phyloP scores from a whole-genome alignment of 1,140 invertebrate genomes.

The Zaprionus africanus region DNA sequence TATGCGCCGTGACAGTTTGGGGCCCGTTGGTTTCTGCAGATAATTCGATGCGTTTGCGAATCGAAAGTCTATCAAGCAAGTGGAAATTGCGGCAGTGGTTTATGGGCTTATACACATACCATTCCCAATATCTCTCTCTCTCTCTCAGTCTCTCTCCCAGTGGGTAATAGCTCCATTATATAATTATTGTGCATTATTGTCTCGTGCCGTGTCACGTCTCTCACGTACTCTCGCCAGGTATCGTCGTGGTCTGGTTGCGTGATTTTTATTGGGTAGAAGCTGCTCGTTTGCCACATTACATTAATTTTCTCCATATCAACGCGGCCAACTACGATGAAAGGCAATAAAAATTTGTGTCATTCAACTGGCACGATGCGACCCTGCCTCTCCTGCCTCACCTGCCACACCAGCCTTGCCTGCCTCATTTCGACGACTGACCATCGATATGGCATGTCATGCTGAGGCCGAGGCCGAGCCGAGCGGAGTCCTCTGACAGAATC shows the following conservation, averaged over 20 bases:
- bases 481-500: slow-evolving; percentile 59
- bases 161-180: slow-evolving; percentile 77
- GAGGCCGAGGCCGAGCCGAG: not conserved
- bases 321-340: slow-evolving; percentile 53
- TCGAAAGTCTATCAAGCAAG: slow-evolving; percentile 68
- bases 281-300: slow-evolving; percentile 50
- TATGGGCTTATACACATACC: slow-evolving; percentile 49
- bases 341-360: slow-evolving; percentile 78
- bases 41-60: slow-evolving; percentile 60
- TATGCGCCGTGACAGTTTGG: slow-evolving; percentile 77
- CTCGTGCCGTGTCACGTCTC: slow-evolving; percentile 38
- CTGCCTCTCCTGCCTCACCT: too few species aligned
- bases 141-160: not conserved
- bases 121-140: slow-evolving; percentile 60
- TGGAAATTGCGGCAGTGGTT: slow-evolving; percentile 57
- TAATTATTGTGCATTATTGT: slow-evolving; percentile 80
- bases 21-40: slow-evolving; percentile 11
- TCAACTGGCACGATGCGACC: slow-evolving; percentile 45
- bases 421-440: slow-evolving; percentile 36
- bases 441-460: slow-evolving; percentile 55
- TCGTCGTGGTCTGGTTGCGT: slow-evolving; percentile 33
- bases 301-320: slow-evolving; percentile 47
- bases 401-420: too few species aligned
- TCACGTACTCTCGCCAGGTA: not conserved
- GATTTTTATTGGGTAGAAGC: slow-evolving; percentile 42